Conservation (phyloP, 2,888 invertebrate genomes). For the Cheilosia vernalis region DNA sequence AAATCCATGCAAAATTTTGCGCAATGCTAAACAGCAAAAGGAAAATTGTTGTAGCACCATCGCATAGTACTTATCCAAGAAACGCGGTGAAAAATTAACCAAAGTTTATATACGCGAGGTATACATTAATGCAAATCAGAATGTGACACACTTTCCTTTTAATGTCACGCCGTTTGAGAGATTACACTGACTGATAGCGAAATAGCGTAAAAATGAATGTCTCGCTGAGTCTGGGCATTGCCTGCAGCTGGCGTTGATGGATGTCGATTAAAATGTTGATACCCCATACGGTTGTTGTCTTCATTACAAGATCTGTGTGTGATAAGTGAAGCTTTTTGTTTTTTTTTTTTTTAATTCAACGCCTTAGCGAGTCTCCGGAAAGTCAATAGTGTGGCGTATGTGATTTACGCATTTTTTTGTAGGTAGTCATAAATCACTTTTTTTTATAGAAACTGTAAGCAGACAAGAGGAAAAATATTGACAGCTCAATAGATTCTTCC, state of each 20-base stretch:
- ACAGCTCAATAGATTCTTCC: no score
- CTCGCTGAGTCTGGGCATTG: conserved; percentile 2
- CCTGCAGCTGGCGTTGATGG: conserved; percentile 66
- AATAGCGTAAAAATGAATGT: conserved; percentile 54
- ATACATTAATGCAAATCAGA: conserved; percentile 50
- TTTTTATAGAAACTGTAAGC: no score
- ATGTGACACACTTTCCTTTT: conserved; percentile 73
- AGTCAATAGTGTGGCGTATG: background rate
- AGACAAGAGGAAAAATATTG: no score
- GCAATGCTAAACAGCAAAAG: conserved; percentile 16
- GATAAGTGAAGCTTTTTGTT: background rate
- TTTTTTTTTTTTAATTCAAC: background rate
- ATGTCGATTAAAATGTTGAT: conserved; percentile 49
- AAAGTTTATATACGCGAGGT: conserved; percentile 30
- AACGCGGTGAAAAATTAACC: conserved; percentile 32
- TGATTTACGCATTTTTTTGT: no score
- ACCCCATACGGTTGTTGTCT: background rate
- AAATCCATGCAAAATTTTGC: conserved; percentile 36
- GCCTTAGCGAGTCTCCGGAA: background rate
- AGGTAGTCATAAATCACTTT: no score
- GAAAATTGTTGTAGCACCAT: conserved; percentile 24
- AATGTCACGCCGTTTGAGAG: conserved; percentile 66
- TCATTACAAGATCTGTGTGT: background rate
- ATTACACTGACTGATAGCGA: conserved; percentile 56
- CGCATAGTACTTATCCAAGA: conserved; percentile 19